These are phyloP conservation scores for Parapristionchus giblindavisi DNA, from an alignment of 2,888 invertebrate species.

Conservation along the genomic window DNA sequence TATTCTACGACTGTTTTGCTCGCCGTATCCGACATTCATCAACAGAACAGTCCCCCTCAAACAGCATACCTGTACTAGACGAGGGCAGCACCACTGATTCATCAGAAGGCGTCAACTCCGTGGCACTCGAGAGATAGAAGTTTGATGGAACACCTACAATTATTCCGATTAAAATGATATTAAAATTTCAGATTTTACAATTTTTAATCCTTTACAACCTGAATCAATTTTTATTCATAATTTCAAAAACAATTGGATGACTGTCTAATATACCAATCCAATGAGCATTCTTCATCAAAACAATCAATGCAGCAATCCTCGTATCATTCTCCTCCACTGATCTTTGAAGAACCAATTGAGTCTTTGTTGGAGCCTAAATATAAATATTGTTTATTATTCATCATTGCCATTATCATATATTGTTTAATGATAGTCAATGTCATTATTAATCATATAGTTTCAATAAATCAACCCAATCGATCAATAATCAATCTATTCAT, in stretches of 20 bases:
- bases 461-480: not conserved
- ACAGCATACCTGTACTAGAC: not conserved
- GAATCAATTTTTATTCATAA: too few species aligned
- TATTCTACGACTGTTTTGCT: too few species aligned
- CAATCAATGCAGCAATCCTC: not conserved
- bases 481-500: not conserved
- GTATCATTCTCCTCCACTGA: conserved; percentile 9
- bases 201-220: not conserved
- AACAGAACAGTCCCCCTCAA: not conserved
- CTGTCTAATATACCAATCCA: conserved; percentile 26
- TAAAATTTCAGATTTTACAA: not conserved
- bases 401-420: not conserved
- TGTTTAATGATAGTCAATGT: not conserved
- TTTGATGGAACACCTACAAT: conserved; percentile 18
- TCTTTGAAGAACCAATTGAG: not conserved
- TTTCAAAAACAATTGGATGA: too few species aligned
- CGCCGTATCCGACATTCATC: too few species aligned
- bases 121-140: conserved; percentile 13
- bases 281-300: conserved; percentile 12
- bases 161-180: not conserved
- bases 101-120: not conserved
- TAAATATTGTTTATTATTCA: not conserved
- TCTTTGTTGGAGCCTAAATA: not conserved
- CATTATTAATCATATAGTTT: not conserved
- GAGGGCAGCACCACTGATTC: not conserved